A percentile compares a stretch with the other conserved stretches of the same genome.
phyloP scores from a whole-genome alignment of 2,113 vertebrate genomes.

The Ranitomeya variabilis region DNA sequence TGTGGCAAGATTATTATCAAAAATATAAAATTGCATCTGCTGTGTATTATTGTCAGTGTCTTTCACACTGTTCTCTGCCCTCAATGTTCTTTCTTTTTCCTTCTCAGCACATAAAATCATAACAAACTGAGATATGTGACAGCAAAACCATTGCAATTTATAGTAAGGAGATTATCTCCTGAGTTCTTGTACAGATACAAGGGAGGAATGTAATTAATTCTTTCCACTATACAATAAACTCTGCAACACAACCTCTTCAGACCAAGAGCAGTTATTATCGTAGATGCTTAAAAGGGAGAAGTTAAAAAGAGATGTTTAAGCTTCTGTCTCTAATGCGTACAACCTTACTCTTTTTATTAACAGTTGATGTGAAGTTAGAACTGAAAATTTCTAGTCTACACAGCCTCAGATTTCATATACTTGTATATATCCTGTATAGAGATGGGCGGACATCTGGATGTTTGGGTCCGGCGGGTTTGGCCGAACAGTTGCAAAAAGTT shows the following conservation, averaged over 20 bases:
- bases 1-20: not conserved
- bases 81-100: constrained; percentile 38
- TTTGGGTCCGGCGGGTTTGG: too few relatives aligned
- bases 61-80: constrained; percentile 20
- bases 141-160: constrained; percentile 48
- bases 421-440: not conserved
- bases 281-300: constrained; percentile 25
- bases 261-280: constrained; percentile 28
- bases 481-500: too few relatives aligned
- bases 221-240: constrained; percentile 48
- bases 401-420: not conserved
- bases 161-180: constrained; percentile 49
- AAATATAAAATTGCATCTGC: constrained; percentile 17
- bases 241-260: constrained; percentile 32
- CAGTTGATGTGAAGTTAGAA: constrained; percentile 13
- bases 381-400: not conserved
- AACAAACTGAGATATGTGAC: constrained; percentile 52
- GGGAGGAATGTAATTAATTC: constrained; percentile 48
- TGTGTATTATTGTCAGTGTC: constrained; percentile 12
- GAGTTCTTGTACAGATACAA: constrained; percentile 49
- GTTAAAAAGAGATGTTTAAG: constrained; percentile 8
- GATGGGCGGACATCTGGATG: too few relatives aligned
- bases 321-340: constrained; percentile 12
- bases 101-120: constrained; percentile 40
- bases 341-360: constrained; percentile 35